Evolutionary conservation across 2,797 vertebrate species (phyloP).

Genomic region (Enteromius viviparus): DNA sequence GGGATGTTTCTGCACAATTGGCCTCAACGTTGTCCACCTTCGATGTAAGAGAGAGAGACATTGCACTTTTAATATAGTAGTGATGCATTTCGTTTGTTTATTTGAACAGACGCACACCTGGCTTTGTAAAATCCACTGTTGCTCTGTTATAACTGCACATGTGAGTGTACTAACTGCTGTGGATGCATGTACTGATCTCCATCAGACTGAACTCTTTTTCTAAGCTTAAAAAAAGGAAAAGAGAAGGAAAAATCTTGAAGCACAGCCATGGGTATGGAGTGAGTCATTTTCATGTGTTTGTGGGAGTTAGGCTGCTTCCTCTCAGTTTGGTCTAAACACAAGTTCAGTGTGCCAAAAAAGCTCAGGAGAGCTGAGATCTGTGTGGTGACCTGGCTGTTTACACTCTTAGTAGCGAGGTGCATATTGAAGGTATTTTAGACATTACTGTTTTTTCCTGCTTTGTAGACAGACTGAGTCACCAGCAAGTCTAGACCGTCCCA

Average conservation of each 20-base stretch:
- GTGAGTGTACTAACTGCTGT: background rate
- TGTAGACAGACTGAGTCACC: constrained; percentile 27
- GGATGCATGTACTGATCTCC: background rate
- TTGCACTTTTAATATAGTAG: background rate
- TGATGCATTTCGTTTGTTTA: background rate
- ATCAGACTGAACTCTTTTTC: constrained; percentile 13
- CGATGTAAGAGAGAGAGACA: background rate
- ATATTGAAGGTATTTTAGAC: constrained; percentile 49
- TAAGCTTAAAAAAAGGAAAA: constrained; percentile 24
- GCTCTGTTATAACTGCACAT: background rate
- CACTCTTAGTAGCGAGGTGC: background rate
- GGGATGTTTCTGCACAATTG: background rate
- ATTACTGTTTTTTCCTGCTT: constrained; percentile 44
- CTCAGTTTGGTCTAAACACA: constrained; percentile 50
- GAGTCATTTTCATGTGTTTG: constrained; percentile 56
- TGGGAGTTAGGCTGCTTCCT: constrained; percentile 50
- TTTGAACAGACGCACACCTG: background rate
- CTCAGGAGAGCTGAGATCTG: constrained; percentile 23
- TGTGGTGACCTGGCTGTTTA: constrained; percentile 43
- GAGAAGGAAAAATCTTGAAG: constrained; percentile 40
- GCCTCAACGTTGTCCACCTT: background rate
- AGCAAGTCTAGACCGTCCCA: constrained; percentile 16
- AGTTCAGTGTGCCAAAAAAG: constrained; percentile 46
- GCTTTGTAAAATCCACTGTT: background rate
- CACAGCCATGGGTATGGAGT: constrained; percentile 37